phyloP scores from a whole-genome alignment of 2,113 vertebrate genomes.

The Erinaceus europaeus region DNA sequence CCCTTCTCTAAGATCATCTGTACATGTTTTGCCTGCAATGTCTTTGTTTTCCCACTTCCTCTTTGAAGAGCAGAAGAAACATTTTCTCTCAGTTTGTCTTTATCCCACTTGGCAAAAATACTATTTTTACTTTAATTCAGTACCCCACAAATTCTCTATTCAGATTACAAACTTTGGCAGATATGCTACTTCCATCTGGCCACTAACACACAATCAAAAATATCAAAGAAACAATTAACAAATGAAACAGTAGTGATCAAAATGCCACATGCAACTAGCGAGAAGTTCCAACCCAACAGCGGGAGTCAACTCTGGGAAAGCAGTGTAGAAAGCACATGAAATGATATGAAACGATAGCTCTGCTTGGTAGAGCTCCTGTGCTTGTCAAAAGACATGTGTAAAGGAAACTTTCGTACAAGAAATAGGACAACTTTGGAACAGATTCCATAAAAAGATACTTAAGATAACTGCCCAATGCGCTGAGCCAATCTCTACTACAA shows the following conservation, averaged over 20 bases:
- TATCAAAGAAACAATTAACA: neutral
- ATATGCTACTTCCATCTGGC: neutral
- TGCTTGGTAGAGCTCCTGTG: neutral
- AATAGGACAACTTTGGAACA: neutral
- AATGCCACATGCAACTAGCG: neutral
- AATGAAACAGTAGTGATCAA: neutral
- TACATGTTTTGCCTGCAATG: neutral
- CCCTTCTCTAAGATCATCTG: neutral
- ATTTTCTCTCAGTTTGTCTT: neutral
- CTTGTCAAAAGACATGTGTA: neutral
- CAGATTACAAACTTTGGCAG: neutral
- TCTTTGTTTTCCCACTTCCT: conserved; percentile 4
- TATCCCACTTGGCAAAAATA: conserved; percentile 38
- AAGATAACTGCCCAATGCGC: neutral
- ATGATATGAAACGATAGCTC: neutral
- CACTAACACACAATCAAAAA: neutral
- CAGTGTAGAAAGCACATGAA: neutral
- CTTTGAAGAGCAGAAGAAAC: neutral
- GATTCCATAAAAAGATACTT: neutral
- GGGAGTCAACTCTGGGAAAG: neutral
- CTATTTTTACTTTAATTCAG: conserved; percentile 5
- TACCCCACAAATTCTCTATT: neutral
- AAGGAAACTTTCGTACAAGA: neutral
- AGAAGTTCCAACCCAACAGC: neutral
- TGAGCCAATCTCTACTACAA: neutral